Percentiles rank a stretch among this genome's conserved stretches.
Evolutionary conservation across 2,888 invertebrate genomes (phyloP).

Genomic region (Aphodius granarius): DNA sequence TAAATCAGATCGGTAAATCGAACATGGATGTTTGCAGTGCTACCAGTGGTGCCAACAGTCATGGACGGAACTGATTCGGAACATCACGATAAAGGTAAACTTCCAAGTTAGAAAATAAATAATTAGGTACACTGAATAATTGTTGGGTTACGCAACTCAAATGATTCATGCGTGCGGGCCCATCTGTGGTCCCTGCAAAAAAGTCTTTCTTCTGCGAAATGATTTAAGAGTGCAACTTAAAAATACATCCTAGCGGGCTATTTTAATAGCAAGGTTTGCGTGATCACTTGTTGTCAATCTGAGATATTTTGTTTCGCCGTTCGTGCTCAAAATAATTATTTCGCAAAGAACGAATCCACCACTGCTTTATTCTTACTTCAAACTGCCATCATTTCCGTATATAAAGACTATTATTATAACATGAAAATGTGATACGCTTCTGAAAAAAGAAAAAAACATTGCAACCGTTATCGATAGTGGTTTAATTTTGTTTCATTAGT

Average conservation of each 20-base stretch:
- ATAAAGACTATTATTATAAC: not conserved
- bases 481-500: too few species aligned
- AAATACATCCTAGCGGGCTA: not conserved
- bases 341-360: not conserved
- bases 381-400: not conserved
- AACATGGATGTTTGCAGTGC: constrained; percentile 37
- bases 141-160: not conserved
- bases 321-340: not conserved
- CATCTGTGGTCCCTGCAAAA: not conserved
- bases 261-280: not conserved
- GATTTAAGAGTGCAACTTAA: not conserved
- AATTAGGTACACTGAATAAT: not conserved
- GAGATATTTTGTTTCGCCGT: not conserved
- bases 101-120: not conserved
- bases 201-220: not conserved
- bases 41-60: constrained; percentile 30
- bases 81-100: constrained; percentile 27
- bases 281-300: not conserved
- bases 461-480: too few species aligned
- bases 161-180: not conserved
- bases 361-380: not conserved
- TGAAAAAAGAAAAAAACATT: too few species aligned
- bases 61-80: constrained; percentile 35
- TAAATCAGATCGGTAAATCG: not conserved
- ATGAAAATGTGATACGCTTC: too few species aligned